Percentiles rank a stretch among this genome's conserved stretches.
phyloP scores from a whole-genome alignment of 1,140 invertebrate genomes.

The Heliothis virescens region DNA sequence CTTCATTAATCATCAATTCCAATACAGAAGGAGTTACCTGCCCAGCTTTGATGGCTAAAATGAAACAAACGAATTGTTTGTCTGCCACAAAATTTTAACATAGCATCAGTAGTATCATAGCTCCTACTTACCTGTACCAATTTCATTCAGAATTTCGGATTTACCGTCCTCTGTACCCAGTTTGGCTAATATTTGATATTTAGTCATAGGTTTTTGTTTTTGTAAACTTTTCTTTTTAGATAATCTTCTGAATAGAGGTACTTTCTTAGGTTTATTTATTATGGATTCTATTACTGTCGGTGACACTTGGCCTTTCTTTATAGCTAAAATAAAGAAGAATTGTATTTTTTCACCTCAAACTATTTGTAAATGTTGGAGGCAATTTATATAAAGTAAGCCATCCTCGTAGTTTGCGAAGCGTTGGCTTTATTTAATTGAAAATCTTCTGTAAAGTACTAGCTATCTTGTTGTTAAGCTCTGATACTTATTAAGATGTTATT shows the following conservation, averaged over 20 bases:
- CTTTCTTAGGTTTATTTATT: not conserved
- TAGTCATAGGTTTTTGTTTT: not conserved
- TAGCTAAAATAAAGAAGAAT: not conserved
- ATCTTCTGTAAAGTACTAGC: too few relatives aligned
- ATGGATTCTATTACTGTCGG: not conserved
- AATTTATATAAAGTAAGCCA: not conserved
- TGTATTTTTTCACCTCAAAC: not conserved
- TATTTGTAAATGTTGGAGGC: not conserved
- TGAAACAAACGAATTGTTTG: not conserved
- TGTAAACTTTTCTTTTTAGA: not conserved
- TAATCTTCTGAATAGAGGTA: not conserved
- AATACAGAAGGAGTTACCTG: constrained; percentile 1
- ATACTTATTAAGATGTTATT: too few relatives aligned
- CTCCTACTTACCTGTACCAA: not conserved
- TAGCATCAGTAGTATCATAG: not conserved
- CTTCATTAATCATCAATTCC: constrained; percentile 19
- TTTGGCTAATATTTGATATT: constrained; percentile 17
- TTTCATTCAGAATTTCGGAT: not conserved
- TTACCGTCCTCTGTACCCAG: not conserved
- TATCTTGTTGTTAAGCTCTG: too few relatives aligned
- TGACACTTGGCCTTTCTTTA: constrained; percentile 1
- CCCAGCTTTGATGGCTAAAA: constrained; percentile 15
- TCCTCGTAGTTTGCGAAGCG: not conserved
- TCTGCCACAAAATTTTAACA: not conserved
- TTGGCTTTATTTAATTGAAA: too few relatives aligned